Evolutionary conservation across 1,140 invertebrate species (phyloP).

Genomic region (Drosophila bifasciata): DNA sequence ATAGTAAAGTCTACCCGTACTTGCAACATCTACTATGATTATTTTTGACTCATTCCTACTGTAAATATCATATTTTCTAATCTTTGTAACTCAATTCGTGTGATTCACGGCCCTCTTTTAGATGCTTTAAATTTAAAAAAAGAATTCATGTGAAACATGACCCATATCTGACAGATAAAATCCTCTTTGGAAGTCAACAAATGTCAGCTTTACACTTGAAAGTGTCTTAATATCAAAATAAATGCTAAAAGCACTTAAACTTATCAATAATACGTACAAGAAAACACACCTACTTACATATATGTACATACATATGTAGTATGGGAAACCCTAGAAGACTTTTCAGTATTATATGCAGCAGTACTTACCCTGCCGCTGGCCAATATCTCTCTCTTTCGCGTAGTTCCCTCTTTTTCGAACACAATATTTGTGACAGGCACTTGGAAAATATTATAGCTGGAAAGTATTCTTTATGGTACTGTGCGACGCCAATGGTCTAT

Average conservation of each 20-base stretch:
- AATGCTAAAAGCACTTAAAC: too few species aligned
- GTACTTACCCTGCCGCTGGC: background rate
- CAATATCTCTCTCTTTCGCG: background rate
- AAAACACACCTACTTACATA: slow-evolving; percentile 12
- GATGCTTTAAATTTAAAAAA: too few species aligned
- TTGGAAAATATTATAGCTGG: slow-evolving; percentile 42
- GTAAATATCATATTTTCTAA: background rate
- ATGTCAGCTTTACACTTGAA: slow-evolving; percentile 45
- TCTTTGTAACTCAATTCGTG: too few species aligned
- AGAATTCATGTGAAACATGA: slow-evolving; percentile 1
- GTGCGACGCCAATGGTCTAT: slow-evolving; percentile 32
- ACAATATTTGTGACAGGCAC: slow-evolving; percentile 53
- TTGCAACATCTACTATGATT: background rate
- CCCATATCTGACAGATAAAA: slow-evolving; percentile 12
- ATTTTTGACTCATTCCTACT: slow-evolving; percentile 14
- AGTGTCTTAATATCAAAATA: slow-evolving; percentile 47
- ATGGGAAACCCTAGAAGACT: slow-evolving; percentile 12
- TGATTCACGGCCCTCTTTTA: too few species aligned
- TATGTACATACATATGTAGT: background rate
- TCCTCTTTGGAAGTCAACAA: background rate
- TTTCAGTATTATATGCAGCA: slow-evolving; percentile 11
- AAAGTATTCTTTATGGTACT: slow-evolving; percentile 35
- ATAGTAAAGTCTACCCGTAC: background rate
- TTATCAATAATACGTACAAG: slow-evolving; percentile 3
- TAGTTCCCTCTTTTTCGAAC: background rate